phyloP scores from a whole-genome alignment of 2,113 vertebrate species.

The Mirza zaza region DNA sequence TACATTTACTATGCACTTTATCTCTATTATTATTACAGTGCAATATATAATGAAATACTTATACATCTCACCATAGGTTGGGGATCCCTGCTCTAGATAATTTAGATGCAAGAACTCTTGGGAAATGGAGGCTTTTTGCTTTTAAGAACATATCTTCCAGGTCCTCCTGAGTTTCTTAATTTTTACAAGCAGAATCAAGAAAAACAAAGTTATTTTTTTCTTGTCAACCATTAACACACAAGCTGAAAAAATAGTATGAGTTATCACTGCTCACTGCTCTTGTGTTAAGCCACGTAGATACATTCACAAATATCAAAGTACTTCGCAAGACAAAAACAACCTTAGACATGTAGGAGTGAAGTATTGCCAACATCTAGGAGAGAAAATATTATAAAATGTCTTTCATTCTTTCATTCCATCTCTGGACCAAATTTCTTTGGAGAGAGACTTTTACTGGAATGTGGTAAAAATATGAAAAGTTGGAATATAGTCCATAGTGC shows the following conservation, averaged over 20 bases:
- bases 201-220: constrained; percentile 64
- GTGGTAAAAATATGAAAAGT: constrained; percentile 47
- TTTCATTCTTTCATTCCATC: constrained; percentile 64
- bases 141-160: not conserved
- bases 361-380: constrained; percentile 43
- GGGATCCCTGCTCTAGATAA: not conserved
- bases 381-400: constrained; percentile 60
- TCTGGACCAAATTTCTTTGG: constrained; percentile 32
- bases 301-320: constrained; percentile 69
- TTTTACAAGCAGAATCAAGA: constrained; percentile 62
- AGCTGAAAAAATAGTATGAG: constrained; percentile 78
- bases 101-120: not conserved
- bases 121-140: not conserved
- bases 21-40: too few relatives aligned
- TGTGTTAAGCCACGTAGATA: constrained; percentile 69
- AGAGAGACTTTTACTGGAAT: constrained; percentile 48
- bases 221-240: constrained; percentile 75
- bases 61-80: too few relatives aligned
- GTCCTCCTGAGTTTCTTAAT: constrained; percentile 32
- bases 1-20: too few relatives aligned
- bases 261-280: constrained; percentile 67
- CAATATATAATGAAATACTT: too few relatives aligned
- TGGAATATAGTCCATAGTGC: constrained; percentile 14
- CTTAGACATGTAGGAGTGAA: constrained; percentile 72
- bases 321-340: constrained; percentile 64